Evolutionary conservation across 2,113 vertebrate genomes (phyloP), one percentile per base, ranked within the genome.

Genomic region (Chloropsis cyanopogon): DNA sequence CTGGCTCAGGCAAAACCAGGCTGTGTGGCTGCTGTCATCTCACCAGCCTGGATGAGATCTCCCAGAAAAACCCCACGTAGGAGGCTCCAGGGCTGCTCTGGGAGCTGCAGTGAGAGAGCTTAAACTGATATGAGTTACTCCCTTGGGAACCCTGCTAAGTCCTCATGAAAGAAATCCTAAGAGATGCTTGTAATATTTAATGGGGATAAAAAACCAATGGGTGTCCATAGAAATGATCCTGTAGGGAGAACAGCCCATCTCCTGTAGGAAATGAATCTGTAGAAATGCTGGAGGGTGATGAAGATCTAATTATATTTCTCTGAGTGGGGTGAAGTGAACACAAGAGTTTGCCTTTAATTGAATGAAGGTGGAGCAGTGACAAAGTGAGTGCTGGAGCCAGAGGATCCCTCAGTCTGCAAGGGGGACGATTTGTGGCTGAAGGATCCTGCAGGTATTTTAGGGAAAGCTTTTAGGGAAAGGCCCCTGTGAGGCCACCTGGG

Each of bases 61-160:
- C 37, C 66, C 71, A 41, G 31, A 16, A 84, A 71, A 79, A 16
- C 7, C 33, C 1, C 0, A 0, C 0, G 20, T 2, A 5, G 2
- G 53, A 7, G 2, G 44, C 60, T 41, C 71, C 16, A 11, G 56
- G 31, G 42, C 66, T 60, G 60, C 46, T 7, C 49, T 54, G 35
- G 39, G 50, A 78, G 70, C 64, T 61, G 73, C 42, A 72, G 57
- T 9, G 7, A 47, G 41, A 42, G 52, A 87, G 16, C 5, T 69
- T 18, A 56, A 64, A 73, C 35, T 35, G 14, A 31, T 17, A 2
- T 0, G 26, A 82, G 65, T 39, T 21, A 9, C 4, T 60, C 37
- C 20, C 17, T 28, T 31, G 59, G 54, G 82, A 89, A 47, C 28
- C 59, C 24, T 0, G 0, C 18, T 10, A 8, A 81, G 21, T 56